Evolutionary conservation across 2,113 vertebrate species (phyloP), one percentile per base, ranked within the genome.

Genomic region (Gymnorhina tibicen): DNA sequence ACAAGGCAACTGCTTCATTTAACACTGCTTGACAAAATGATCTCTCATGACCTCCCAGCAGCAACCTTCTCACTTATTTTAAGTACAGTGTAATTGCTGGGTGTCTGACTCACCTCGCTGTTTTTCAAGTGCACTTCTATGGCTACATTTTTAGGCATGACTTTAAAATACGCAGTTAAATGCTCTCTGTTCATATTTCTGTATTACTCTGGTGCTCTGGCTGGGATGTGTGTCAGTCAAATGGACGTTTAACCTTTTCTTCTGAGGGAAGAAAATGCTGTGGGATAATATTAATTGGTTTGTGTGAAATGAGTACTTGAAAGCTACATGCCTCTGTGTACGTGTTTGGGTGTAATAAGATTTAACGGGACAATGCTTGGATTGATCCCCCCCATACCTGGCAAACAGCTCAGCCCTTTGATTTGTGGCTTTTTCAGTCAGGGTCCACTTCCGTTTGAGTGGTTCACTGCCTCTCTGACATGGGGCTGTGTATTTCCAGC

Each of bases 11-110:
- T 46, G 92, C 76, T 93, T 97, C 91, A 39, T 93, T 97, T 95
- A 94, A 91, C 86, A 81, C 76, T 35, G 77, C 76, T 85, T 94
- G 95, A 75, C 80, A 84, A 91, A 79, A 60, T 53, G 93, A 93
- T 91, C 90, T 95, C 41, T 87, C 73, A 8, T 89, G 92, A 95
- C 93, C 92, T 93, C 76, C 73, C 83, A 93, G 86, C 93, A 94
- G 49, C 69, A 87, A 32, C 85, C 52, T 75, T 85, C 86, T 96
- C 88, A 41, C 88, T 95, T 79, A 53, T 92, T 96, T 74, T 81
- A 95, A 95, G 91, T 37, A 67, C 78, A 81, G 8, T 39, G 72
- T 95, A 95, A 95, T 91, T 97, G 91, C 87, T 89, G 85, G 46
- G 58, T 88, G 56, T 75, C 93, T 96, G 88, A 81, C 64, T 96